Percentiles rank a stretch among this genome's conserved stretches.
Evolutionary conservation across 2,888 invertebrate species (phyloP).

Genomic region (Arrhopalites spinosus): DNA sequence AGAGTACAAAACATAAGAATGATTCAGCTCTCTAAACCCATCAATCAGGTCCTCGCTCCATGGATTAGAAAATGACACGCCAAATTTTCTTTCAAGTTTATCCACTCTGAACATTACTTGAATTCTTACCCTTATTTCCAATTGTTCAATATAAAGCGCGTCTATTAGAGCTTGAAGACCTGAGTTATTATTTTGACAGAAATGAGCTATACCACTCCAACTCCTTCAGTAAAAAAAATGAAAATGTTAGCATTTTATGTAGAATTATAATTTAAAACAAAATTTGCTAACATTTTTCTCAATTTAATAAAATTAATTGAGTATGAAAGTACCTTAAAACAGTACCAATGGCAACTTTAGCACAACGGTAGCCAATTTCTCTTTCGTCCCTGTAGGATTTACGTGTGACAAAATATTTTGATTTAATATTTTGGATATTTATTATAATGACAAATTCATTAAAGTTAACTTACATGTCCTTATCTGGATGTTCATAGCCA

Average conservation of each 20-base stretch:
- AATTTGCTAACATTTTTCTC: no score
- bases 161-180: constrained; percentile 79
- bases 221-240: constrained; percentile 65
- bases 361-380: constrained; percentile 82
- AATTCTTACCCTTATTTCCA: constrained; percentile 82
- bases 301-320: no score
- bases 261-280: no score
- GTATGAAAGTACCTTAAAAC: no score
- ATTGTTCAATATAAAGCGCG: constrained; percentile 80
- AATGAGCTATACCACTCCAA: constrained; percentile 88
- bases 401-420: no score
- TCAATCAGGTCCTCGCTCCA: no score
- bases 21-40: no score
- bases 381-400: constrained; percentile 66
- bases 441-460: not conserved
- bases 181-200: constrained; percentile 78
- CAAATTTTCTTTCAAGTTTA: no score
- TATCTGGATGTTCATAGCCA: constrained; percentile 53
- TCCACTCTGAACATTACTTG: not conserved
- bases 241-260: no score
- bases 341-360: constrained; percentile 69
- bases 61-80: no score
- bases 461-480: constrained; percentile 44
- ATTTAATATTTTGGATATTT: no score
- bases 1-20: no score